Percentiles rank a stretch among this genome's conserved stretches.
Conservation (phyloP, 1,140 invertebrate genomes). For the Drosophila subobscura region DNA sequence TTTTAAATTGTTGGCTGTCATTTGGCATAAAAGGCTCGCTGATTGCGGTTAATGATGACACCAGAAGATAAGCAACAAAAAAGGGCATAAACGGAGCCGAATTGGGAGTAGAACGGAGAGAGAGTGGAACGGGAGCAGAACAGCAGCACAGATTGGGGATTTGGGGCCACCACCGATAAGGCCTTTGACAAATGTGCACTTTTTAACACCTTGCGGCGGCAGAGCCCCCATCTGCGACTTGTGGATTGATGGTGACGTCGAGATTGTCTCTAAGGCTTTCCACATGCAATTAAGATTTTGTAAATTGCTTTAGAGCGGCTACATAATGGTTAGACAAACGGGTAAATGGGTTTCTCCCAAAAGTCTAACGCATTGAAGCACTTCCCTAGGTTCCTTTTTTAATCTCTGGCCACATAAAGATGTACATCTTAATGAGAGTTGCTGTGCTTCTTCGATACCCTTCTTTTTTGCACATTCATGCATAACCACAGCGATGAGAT, state of each 20-base stretch:
- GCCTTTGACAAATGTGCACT: constrained; percentile 55
- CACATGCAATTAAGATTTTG: constrained; percentile 45
- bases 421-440: too few relatives aligned
- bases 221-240: neutral
- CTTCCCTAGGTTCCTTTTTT: too few relatives aligned
- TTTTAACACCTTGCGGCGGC: constrained; percentile 52
- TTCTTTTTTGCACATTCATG: neutral
- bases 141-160: constrained; percentile 3
- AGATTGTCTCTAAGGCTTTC: constrained; percentile 21
- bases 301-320: constrained; percentile 16
- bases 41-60: constrained; percentile 80
- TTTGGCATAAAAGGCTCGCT: constrained; percentile 65
- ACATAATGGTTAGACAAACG: neutral
- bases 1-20: constrained; percentile 64
- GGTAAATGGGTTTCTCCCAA: too few relatives aligned
- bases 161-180: constrained; percentile 32
- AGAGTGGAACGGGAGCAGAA: neutral
- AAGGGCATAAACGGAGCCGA: neutral
- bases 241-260: constrained; percentile 20
- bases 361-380: too few relatives aligned
- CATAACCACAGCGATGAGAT: constrained; percentile 4
- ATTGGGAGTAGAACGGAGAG: too few relatives aligned
- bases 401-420: too few relatives aligned
- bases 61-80: constrained; percentile 56
- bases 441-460: too few relatives aligned